Evolutionary conservation across 1,140 invertebrate species (phyloP).

Genomic region (Drosophila sp.): DNA sequence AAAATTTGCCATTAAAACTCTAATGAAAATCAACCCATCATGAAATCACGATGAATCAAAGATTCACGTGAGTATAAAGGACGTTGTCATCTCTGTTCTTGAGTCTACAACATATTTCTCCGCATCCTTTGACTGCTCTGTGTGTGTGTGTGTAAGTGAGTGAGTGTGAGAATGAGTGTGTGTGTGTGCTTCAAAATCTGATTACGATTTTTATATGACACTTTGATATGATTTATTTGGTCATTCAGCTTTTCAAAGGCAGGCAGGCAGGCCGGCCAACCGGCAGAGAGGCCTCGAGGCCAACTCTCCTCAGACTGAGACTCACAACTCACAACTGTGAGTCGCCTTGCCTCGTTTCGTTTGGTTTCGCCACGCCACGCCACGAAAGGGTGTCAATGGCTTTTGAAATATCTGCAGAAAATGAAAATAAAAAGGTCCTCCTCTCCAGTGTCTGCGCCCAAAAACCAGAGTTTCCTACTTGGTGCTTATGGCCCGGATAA

Average conservation of each 20-base stretch:
- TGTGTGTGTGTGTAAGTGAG: constrained; percentile 24
- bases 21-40: not conserved
- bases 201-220: constrained; percentile 82
- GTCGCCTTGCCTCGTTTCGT: constrained; percentile 34
- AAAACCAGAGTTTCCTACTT: constrained; percentile 68
- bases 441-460: constrained; percentile 32
- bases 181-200: constrained; percentile 77
- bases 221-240: constrained; percentile 82
- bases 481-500: constrained; percentile 75
- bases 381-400: constrained; percentile 79
- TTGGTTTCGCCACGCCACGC: constrained; percentile 41
- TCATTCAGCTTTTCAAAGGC: constrained; percentile 81
- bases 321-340: constrained; percentile 17
- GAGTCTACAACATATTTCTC: constrained; percentile 50
- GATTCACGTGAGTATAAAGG: not conserved
- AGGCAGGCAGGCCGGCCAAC: constrained; percentile 21
- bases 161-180: constrained; percentile 38
- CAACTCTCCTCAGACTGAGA: constrained; percentile 31
- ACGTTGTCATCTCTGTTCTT: not conserved
- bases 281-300: constrained; percentile 49
- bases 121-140: constrained; percentile 23
- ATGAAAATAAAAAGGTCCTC: constrained; percentile 41
- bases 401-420: constrained; percentile 81
- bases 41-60: not conserved
- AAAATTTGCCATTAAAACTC: not conserved